A percentile compares a stretch with the other conserved stretches of the same genome.
These are phyloP conservation scores for Tanaodytes sp. DNA, from an alignment of 2,888 invertebrate genomes.

Conservation along the genomic window DNA sequence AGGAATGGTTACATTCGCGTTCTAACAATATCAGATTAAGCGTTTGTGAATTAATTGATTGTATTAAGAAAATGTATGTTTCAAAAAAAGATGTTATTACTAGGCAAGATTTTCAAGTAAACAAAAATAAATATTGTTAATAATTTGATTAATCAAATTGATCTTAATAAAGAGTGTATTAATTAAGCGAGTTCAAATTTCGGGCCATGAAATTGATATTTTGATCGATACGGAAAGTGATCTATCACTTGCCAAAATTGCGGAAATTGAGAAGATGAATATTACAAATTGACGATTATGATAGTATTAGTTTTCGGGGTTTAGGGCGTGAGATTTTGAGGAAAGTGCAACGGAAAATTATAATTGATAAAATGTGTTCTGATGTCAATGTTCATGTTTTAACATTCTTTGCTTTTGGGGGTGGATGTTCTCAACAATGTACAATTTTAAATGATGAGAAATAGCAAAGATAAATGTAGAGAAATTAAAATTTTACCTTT, in stretches of 20 bases:
- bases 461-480: too few relatives aligned
- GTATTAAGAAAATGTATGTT: constrained; percentile 48
- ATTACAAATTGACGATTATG: background rate
- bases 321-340: constrained; percentile 19
- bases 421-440: constrained; percentile 28
- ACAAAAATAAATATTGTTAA: background rate
- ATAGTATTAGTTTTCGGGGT: constrained; percentile 28
- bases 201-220: constrained; percentile 2
- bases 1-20: constrained; percentile 53
- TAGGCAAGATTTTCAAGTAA: too few relatives aligned
- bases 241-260: constrained; percentile 20
- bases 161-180: constrained; percentile 7
- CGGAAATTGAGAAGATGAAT: constrained; percentile 22
- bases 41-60: constrained; percentile 18
- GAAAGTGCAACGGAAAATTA: constrained; percentile 1
- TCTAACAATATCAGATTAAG: constrained; percentile 38
- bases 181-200: constrained; percentile 10
- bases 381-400: constrained; percentile 35
- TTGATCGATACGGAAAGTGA: constrained; percentile 39
- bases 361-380: constrained; percentile 30
- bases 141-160: background rate
- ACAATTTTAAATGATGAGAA: constrained; percentile 8
- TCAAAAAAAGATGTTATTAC: too few relatives aligned
- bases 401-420: constrained; percentile 33
- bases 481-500: background rate